Base-by-base conservation (phyloP, 2,888 invertebrate genomes). In the Polia nebulosa region DNA sequence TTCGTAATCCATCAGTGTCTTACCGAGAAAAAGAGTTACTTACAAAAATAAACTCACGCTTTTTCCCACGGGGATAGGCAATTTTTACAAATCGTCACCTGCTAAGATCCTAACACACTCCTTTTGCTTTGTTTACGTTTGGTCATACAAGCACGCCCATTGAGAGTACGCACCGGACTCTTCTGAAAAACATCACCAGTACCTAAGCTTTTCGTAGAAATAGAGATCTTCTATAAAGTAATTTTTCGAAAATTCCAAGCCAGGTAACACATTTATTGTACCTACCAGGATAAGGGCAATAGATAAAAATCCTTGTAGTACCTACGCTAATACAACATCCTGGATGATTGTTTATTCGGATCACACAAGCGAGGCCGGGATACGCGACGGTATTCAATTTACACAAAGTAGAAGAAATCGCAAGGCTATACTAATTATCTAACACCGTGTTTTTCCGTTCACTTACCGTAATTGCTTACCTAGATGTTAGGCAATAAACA, bases 331-430 rank as follows among this genome's bases (percentile, higher is more conserved):
- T 55, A 44, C 29, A 36, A 58, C 44, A 58, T 57, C 32, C 57
- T 49, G 17, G 41, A 58, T 76, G 55, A 56, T 74, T 76, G 15
- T 55, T 29, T 63, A 76, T 75, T 72, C 76, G 9, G 45, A 60
- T 51, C 70, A 76, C 76, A 63, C 20, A 47, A 32, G 44, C 15
- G 59, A 44, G 41, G 36, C 34, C 41, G 25, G 39, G 17, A 25
- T 61, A 57, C 55, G 66, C 51, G 77, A 49, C 52, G 36, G 49
- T 72, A 76, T 77, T 72, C 60, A 75, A 75, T 75, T 76, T 65
- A 45, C 52, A 57, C 60, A 53, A 65, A 53, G 47, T 61, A 66
- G 66, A 53, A 72, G 52, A 76, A 66, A 71, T 76, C 51, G 47
- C 57, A 61, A 66, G 57, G 32, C 32, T 72, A n/a, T 76, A 66